These are phyloP conservation scores for Lethrus apterus DNA, from an alignment of 1,140 invertebrate species.

Conservation along the genomic window DNA sequence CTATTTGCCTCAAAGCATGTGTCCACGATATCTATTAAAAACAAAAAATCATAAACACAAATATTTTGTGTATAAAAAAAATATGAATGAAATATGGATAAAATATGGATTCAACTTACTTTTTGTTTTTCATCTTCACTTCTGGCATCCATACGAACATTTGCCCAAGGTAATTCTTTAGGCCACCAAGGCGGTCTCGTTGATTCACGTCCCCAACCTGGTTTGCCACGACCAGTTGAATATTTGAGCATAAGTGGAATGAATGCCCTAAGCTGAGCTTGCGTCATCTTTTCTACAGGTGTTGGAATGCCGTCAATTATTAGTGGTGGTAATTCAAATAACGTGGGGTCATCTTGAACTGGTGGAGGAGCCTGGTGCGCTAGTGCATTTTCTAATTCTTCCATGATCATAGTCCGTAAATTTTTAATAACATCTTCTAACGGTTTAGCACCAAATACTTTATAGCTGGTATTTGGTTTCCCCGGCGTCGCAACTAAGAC, in stretches of 20 bases:
- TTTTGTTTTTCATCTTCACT: constrained; percentile 96
- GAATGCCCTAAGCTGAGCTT: constrained; percentile 91
- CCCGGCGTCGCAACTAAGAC: constrained; percentile 93
- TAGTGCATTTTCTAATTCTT: constrained; percentile 86
- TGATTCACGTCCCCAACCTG: constrained; percentile 93
- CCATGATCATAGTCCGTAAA: constrained; percentile 84
- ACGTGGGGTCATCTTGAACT: constrained; percentile 81
- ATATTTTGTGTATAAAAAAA: background rate
- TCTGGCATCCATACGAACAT: constrained; percentile 94
- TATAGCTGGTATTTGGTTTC: constrained; percentile 92
- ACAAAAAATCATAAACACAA: background rate
- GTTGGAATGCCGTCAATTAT: constrained; percentile 97
- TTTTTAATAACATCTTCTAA: constrained; percentile 93
- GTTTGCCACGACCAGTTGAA: constrained; percentile 92
- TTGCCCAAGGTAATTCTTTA: constrained; percentile 93
- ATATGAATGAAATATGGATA: constrained; percentile 1
- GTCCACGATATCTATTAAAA: constrained; percentile 89
- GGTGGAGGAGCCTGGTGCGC: constrained; percentile 91
- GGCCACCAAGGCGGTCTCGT: constrained; percentile 97
- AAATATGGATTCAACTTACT: constrained; percentile 48
- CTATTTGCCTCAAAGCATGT: constrained; percentile 92
- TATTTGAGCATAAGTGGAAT: constrained; percentile 98
- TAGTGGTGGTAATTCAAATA: constrained; percentile 91
- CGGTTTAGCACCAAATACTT: constrained; percentile 95
- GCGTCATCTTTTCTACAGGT: constrained; percentile 98